Evolutionary conservation across 2,113 vertebrate species (phyloP).

Genomic region (Asarcornis scutulata): DNA sequence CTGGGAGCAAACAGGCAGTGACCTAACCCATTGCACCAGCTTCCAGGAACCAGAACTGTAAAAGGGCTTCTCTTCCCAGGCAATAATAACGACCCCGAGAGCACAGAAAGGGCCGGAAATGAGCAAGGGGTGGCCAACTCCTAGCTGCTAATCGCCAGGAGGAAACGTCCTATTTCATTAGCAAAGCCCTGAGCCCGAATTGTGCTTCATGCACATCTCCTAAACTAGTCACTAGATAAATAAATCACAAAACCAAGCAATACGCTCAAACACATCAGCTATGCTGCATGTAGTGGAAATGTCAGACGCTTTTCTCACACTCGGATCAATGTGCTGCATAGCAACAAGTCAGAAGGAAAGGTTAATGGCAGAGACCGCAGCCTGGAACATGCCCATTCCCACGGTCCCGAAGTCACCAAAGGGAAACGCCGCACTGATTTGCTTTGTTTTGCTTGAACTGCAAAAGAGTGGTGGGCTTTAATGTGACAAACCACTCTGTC

Average conservation of each 20-base stretch:
- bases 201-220: background rate
- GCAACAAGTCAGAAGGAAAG: constrained; percentile 68
- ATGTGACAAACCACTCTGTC: background rate
- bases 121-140: background rate
- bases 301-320: constrained; percentile 45
- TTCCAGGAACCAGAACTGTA: background rate
- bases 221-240: background rate
- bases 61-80: constrained; percentile 34
- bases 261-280: background rate
- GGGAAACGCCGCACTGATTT: background rate
- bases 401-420: constrained; percentile 44
- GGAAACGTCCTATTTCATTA: background rate
- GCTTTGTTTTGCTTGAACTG: background rate
- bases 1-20: constrained; percentile 26
- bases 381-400: constrained; percentile 42
- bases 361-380: constrained; percentile 1
- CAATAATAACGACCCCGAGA: background rate
- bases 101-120: constrained; percentile 20
- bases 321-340: constrained; percentile 14
- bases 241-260: background rate
- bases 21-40: constrained; percentile 38
- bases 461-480: background rate
- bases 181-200: background rate
- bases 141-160: background rate
- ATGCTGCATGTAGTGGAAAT: background rate